These are phyloP conservation scores for Amiota communis DNA, from an alignment of 2,888 invertebrate species.

Conservation along the genomic window DNA sequence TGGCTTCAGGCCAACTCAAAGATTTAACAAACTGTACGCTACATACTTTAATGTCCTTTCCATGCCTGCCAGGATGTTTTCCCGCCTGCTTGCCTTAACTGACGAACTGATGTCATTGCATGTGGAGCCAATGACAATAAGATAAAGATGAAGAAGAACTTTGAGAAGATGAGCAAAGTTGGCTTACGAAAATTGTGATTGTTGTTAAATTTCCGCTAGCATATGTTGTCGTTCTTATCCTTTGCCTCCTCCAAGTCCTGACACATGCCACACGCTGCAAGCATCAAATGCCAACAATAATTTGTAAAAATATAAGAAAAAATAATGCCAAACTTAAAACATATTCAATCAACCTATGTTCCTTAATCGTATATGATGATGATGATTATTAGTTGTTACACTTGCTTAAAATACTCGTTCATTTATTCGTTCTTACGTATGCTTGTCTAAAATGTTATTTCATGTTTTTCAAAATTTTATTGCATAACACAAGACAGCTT, in stretches of 20 bases:
- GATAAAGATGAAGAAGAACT: neutral
- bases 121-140: neutral
- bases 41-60: neutral
- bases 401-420: no score
- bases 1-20: constrained; percentile 14
- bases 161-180: constrained; percentile 4
- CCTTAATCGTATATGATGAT: no score
- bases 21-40: constrained; percentile 12
- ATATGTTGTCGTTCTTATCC: constrained; percentile 7
- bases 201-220: constrained; percentile 24
- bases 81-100: neutral
- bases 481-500: no score
- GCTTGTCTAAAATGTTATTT: no score
- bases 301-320: neutral
- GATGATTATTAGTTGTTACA: no score
- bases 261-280: neutral
- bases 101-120: constrained; percentile 10
- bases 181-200: constrained; percentile 24
- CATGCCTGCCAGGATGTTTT: neutral
- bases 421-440: no score
- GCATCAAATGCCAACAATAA: constrained; percentile 10
- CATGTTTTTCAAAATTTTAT: no score
- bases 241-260: neutral
- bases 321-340: neutral
- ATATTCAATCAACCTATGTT: constrained; percentile 5